Evolutionary conservation across 2,888 invertebrate genomes (phyloP).

Genomic region (Craniophora ligustri): DNA sequence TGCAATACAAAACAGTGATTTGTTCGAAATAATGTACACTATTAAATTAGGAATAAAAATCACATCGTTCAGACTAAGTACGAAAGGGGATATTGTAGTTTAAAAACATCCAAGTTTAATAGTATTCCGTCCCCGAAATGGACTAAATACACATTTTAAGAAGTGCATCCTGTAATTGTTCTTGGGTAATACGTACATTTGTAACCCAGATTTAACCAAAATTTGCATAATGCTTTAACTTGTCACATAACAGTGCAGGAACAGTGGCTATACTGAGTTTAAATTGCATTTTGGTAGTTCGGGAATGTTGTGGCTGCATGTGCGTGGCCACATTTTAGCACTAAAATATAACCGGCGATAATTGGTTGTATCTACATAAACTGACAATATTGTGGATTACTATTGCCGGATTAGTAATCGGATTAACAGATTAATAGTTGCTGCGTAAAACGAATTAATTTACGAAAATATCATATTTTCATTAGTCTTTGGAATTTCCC

Average conservation of each 20-base stretch:
- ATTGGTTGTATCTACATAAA: constrained; percentile 57
- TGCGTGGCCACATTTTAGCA: constrained; percentile 69
- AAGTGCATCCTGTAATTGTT: constrained; percentile 56
- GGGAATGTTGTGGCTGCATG: constrained; percentile 69
- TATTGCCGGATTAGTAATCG: constrained; percentile 43
- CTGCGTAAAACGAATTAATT: constrained; percentile 7
- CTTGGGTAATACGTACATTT: constrained; percentile 68
- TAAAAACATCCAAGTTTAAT: not conserved
- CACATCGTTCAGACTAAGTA: too few species aligned
- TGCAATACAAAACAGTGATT: too few species aligned
- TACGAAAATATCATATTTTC: constrained; percentile 13
- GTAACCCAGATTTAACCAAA: constrained; percentile 72
- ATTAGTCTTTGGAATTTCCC: constrained; percentile 1
- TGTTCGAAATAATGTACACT: too few species aligned
- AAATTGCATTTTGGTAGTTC: constrained; percentile 80
- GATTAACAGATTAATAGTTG: constrained; percentile 34
- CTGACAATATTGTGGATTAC: constrained; percentile 56
- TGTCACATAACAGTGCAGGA: constrained; percentile 75
- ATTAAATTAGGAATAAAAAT: too few species aligned
- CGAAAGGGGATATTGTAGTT: too few species aligned
- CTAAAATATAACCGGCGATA: constrained; percentile 69
- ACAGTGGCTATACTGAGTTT: constrained; percentile 74
- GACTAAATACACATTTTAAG: constrained; percentile 41
- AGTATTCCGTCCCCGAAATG: not conserved
- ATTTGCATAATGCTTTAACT: constrained; percentile 83